These are phyloP conservation scores for Emydura subglobosa DNA, from an alignment of 2,113 vertebrate species.

Conservation along the genomic window DNA sequence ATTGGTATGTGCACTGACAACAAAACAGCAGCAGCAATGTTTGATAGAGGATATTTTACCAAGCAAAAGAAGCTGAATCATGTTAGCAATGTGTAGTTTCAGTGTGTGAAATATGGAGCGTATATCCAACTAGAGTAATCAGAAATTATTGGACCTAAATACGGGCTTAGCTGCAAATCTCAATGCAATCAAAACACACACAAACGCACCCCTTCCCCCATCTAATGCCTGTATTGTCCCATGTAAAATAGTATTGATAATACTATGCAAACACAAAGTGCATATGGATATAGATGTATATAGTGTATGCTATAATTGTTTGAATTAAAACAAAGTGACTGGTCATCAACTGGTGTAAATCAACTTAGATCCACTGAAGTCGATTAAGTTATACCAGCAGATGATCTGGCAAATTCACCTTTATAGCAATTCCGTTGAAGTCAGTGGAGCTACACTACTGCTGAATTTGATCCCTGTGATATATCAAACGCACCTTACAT, in stretches of 20 bases:
- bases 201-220: not conserved
- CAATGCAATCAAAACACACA: not conserved
- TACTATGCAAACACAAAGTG: not conserved
- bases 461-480: not conserved
- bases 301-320: not conserved
- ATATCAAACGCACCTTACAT: too few relatives aligned
- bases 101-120: not conserved
- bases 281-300: not conserved
- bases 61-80: not conserved
- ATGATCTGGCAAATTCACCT: not conserved
- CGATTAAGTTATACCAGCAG: not conserved
- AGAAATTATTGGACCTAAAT: not conserved
- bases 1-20: not conserved
- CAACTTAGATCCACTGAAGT: not conserved
- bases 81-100: not conserved
- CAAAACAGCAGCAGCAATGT: not conserved
- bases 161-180: not conserved
- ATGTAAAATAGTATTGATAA: not conserved
- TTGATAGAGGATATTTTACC: not conserved
- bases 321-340: not conserved
- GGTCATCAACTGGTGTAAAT: not conserved
- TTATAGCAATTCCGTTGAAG: rapidly evolving
- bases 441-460: not conserved
- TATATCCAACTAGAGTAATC: not conserved
- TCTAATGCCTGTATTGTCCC: not conserved